Evolutionary conservation across 2,888 invertebrate genomes (phyloP).

Genomic region (Hirtodrosophila histrioides): DNA sequence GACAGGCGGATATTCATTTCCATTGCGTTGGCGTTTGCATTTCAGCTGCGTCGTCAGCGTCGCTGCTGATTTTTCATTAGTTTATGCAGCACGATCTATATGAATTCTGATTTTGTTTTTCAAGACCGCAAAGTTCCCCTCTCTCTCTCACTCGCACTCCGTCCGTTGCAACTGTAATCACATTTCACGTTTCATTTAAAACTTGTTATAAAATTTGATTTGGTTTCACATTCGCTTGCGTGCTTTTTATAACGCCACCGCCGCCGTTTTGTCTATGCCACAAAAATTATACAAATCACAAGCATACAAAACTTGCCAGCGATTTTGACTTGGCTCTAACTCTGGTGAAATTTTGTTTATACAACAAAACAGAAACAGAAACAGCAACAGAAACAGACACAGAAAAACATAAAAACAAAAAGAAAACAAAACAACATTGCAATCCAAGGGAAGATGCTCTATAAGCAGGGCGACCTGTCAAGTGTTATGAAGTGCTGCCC

Average conservation of each 20-base stretch:
- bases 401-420: conserved; percentile 4
- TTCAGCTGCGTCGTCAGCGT: conserved; percentile 30
- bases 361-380: conserved; percentile 5
- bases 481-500: conserved; percentile 55
- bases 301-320: conserved; percentile 51
- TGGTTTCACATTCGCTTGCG: conserved; percentile 33
- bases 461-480: conserved; percentile 31
- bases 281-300: conserved; percentile 34
- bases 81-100: conserved; percentile 50
- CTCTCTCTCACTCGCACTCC: neutral
- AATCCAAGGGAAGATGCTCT: conserved; percentile 30
- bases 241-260: conserved; percentile 24
- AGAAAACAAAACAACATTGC: conserved; percentile 12
- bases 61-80: conserved; percentile 44
- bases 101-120: conserved; percentile 26
- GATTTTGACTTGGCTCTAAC: conserved; percentile 32
- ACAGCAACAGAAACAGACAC: neutral
- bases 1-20: conserved; percentile 44
- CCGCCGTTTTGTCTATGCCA: conserved; percentile 71
- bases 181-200: conserved; percentile 67
- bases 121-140: conserved; percentile 16
- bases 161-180: conserved; percentile 54
- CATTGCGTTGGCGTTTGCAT: conserved; percentile 58
- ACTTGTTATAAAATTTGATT: conserved; percentile 50
- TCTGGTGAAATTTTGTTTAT: conserved; percentile 47